Evolutionary conservation across 2,113 vertebrate species (phyloP).

Genomic region (Hyperoodon ampullatus): DNA sequence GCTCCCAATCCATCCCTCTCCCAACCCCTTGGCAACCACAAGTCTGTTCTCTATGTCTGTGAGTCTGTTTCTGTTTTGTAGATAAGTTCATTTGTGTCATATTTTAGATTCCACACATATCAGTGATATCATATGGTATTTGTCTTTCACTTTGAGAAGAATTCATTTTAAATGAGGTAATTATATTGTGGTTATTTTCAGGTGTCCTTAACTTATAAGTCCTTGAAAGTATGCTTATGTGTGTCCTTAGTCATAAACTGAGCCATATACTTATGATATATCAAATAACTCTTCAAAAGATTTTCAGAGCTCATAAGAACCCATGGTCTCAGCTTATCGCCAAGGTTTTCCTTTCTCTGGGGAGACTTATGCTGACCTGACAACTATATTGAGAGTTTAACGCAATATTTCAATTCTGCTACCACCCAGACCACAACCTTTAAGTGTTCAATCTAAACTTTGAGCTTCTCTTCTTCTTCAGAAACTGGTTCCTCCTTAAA

Average conservation of each 20-base stretch:
- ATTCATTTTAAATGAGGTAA: not conserved
- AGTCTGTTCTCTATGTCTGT: not conserved
- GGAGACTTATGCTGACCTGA: not conserved
- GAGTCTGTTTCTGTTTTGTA: not conserved
- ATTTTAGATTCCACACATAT: not conserved
- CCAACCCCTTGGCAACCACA: not conserved
- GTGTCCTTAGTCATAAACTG: not conserved
- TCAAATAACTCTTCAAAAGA: constrained; percentile 44
- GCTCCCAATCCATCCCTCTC: not conserved
- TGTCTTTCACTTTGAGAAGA: not conserved
- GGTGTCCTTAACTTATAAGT: not conserved
- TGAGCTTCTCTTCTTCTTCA: not conserved
- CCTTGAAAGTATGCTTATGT: not conserved
- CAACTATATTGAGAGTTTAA: not conserved
- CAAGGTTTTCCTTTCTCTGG: not conserved
- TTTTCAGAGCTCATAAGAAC: constrained; percentile 56
- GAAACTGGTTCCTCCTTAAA: not conserved
- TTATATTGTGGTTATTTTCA: not conserved
- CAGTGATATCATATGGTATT: not conserved
- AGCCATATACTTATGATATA: not conserved
- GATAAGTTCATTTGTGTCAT: not conserved
- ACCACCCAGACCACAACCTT: not conserved
- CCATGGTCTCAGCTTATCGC: not conserved
- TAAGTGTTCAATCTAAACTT: accelerated
- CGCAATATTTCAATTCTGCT: not conserved